These are phyloP conservation scores for Perodicticus potto DNA, from an alignment of 2,797 vertebrate genomes.

Conservation along the genomic window DNA sequence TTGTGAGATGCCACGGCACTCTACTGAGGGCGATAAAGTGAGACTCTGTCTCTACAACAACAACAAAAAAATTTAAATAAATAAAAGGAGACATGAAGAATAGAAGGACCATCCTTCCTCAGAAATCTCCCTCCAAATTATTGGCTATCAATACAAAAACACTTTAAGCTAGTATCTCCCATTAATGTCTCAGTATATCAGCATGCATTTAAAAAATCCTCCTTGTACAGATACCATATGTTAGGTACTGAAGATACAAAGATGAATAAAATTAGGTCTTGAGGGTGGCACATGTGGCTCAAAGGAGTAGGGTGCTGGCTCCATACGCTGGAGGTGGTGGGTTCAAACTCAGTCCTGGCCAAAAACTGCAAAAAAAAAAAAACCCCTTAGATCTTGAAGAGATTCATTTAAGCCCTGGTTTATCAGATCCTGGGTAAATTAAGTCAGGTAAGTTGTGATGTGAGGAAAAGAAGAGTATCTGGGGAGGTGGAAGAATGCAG, in stretches of 20 bases:
- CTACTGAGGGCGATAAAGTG: no score
- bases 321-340: not conserved
- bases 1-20: no score
- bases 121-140: conserved; percentile 22
- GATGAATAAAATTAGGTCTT: no score
- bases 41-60: no score
- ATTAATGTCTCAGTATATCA: not conserved
- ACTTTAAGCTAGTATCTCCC: not conserved
- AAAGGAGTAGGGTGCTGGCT: no score
- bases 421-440: not conserved
- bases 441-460: not conserved
- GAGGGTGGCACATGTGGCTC: no score
- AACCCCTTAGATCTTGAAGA: not conserved
- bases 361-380: not conserved
- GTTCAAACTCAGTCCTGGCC: not conserved
- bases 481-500: not conserved
- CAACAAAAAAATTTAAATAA: no score
- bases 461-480: not conserved
- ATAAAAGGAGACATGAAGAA: not conserved
- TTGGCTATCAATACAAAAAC: not conserved
- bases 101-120: not conserved
- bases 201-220: not conserved
- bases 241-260: no score
- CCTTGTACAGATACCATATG: no score
- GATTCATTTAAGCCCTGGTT: not conserved